Percentiles rank a stretch among this genome's conserved stretches.
These are phyloP conservation scores for Acestrorhynchus altus DNA, from an alignment of 2,797 vertebrate species.

Conservation along the genomic window DNA sequence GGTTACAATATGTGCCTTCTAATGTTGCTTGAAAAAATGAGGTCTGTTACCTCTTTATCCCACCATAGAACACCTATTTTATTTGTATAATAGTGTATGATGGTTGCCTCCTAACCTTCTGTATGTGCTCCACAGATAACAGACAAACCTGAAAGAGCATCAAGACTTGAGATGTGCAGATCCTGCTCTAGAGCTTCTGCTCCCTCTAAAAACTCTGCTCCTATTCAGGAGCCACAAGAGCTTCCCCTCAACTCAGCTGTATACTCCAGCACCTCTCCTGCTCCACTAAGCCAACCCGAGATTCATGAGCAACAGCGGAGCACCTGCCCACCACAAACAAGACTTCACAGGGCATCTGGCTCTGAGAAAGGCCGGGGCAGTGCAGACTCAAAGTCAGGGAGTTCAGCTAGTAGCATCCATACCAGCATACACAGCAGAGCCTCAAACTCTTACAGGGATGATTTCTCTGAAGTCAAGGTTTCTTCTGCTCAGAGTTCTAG, in stretches of 20 bases:
- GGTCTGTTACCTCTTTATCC: too few relatives aligned
- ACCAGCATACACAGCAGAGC: slow-evolving; percentile 12
- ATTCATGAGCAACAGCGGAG: not conserved
- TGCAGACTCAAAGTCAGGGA: slow-evolving; percentile 23
- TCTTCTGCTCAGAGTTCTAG: slow-evolving; percentile 34
- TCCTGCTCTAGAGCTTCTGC: slow-evolving; percentile 36
- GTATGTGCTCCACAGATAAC: slow-evolving; percentile 56
- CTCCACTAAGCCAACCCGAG: slow-evolving; percentile 29
- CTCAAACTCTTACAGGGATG: slow-evolving; percentile 28
- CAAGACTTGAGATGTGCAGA: slow-evolving; percentile 23
- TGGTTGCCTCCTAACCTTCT: not conserved
- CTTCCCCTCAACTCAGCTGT: slow-evolving; percentile 36
- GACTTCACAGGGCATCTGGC: not conserved
- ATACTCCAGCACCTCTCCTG: slow-evolving; percentile 26
- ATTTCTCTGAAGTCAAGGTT: slow-evolving; percentile 34
- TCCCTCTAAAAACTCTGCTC: slow-evolving; percentile 22
- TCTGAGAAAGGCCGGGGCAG: not conserved
- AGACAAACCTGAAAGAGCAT: not conserved
- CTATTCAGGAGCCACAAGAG: slow-evolving; percentile 39
- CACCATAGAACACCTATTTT: too few relatives aligned
- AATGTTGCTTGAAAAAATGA: too few relatives aligned
- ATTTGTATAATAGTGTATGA: not conserved
- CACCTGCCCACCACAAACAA: not conserved
- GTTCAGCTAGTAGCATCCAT: slow-evolving; percentile 19
- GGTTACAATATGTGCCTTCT: too few relatives aligned